Evolutionary conservation across 2,888 invertebrate genomes (phyloP).

Genomic region (Aphidius colemani): DNA sequence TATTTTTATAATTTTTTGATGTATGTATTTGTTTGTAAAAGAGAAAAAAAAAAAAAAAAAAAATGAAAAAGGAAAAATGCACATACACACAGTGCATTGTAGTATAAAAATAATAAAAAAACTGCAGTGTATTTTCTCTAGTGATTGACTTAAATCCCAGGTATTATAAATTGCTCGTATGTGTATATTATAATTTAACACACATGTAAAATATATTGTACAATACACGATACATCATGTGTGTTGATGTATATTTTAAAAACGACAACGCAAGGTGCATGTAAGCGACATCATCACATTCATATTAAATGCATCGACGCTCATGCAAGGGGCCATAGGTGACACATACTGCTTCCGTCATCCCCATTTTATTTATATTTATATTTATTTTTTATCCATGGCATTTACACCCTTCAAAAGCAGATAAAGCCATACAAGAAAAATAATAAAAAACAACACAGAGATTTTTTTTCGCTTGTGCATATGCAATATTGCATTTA

Average conservation of each 20-base stretch:
- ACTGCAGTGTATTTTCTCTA: neutral
- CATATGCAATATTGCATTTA: neutral
- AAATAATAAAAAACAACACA: neutral
- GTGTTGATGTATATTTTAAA: too few species aligned
- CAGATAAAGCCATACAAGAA: conserved; percentile 1
- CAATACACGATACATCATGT: too few species aligned
- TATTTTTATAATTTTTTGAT: too few species aligned
- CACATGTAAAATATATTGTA: too few species aligned
- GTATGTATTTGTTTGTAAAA: too few species aligned
- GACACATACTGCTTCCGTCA: conserved; percentile 8
- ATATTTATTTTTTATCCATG: conserved; percentile 12
- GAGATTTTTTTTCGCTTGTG: conserved; percentile 1
- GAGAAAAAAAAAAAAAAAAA: too few species aligned
- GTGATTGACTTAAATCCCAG: conserved; percentile 23
- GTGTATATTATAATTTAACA: too few species aligned
- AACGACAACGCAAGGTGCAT: conserved; percentile 30
- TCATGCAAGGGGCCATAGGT: conserved; percentile 27
- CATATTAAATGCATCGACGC: conserved; percentile 36
- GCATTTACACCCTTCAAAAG: conserved; percentile 18
- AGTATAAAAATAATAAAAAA: too few species aligned
- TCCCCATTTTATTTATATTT: conserved; percentile 29
- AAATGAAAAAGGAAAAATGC: too few species aligned
- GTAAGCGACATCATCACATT: conserved; percentile 34
- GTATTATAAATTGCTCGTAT: too few species aligned
- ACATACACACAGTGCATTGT: too few species aligned